Conservation (phyloP, 2,797 vertebrate genomes). For the Antrozous pallidus region DNA sequence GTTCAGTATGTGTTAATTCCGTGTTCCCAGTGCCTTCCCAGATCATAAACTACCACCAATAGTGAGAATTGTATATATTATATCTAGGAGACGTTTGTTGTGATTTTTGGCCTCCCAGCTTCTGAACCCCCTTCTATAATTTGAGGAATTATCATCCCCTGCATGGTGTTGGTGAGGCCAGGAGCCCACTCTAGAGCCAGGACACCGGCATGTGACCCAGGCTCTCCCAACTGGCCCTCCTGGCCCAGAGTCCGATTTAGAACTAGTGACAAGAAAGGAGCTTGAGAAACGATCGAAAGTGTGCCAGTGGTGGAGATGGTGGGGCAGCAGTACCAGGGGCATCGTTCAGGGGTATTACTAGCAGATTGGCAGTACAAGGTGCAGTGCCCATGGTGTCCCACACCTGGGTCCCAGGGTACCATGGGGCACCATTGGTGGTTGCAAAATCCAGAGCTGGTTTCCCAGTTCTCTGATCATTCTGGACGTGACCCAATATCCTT, state of each 20-base stretch:
- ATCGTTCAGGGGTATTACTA: not conserved
- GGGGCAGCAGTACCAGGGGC: not conserved
- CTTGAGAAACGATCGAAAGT: not conserved
- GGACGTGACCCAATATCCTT: not conserved
- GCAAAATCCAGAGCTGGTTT: not conserved
- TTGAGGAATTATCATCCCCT: not conserved
- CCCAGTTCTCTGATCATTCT: not conserved
- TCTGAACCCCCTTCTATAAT: not conserved
- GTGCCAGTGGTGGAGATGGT: not conserved
- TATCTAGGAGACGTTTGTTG: not conserved
- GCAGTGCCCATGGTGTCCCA: rapidly evolving
- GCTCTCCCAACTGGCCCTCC: not conserved
- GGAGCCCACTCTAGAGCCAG: not conserved
- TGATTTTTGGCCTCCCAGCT: not conserved
- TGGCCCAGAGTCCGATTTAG: not conserved
- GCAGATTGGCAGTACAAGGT: not conserved
- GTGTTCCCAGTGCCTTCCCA: not conserved
- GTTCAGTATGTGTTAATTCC: not conserved
- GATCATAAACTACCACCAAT: not conserved
- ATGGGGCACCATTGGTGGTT: not conserved
- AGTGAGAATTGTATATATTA: not conserved
- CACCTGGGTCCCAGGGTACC: not conserved
- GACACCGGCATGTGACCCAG: not conserved
- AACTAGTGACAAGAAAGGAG: not conserved
- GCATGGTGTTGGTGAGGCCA: not conserved